Conservation (phyloP, 2,113 vertebrate genomes). For the Microcebus murinus region DNA sequence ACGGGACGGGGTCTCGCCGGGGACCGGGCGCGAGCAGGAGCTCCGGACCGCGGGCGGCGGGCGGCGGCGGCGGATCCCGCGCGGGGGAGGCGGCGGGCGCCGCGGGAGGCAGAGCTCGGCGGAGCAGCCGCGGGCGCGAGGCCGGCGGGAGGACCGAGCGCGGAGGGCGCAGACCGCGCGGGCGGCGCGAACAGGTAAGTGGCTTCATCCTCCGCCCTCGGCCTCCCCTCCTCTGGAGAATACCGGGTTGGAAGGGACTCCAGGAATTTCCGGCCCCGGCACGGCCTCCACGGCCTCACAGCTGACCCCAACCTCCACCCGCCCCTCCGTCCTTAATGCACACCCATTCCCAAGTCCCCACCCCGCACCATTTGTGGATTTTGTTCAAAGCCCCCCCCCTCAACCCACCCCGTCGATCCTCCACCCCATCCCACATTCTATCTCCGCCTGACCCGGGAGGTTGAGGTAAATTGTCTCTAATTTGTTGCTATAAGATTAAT, state of each 20-base stretch:
- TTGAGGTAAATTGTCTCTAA: conserved; percentile 82
- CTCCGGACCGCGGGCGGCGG: not conserved
- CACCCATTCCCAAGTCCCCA: conserved; percentile 7
- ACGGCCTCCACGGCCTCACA: not conserved
- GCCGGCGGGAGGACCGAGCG: not conserved
- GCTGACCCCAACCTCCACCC: conserved; percentile 13
- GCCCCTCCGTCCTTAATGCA: not conserved
- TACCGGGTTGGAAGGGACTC: conserved; percentile 53
- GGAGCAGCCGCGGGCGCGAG: not conserved
- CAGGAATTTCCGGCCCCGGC: conserved; percentile 41
- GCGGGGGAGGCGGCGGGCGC: conserved; percentile 43
- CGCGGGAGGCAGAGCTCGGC: conserved; percentile 59
- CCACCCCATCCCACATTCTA: not conserved
- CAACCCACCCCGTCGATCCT: not conserved
- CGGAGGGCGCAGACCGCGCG: conserved; percentile 37
- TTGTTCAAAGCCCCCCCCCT: conserved; percentile 42
- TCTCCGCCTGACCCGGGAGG: conserved; percentile 72
- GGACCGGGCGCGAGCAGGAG: not conserved
- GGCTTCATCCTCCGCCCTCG: conserved; percentile 12
- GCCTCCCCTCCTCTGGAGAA: conserved; percentile 24
- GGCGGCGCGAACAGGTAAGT: conserved; percentile 69
- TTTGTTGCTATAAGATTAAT: conserved; percentile 85
- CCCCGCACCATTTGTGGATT: not conserved
- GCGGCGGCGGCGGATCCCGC: not conserved
- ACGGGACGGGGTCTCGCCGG: conserved; percentile 6